These are phyloP conservation scores for Platynereis dumerilii DNA, from an alignment of 2,888 invertebrate species.

Conservation along the genomic window DNA sequence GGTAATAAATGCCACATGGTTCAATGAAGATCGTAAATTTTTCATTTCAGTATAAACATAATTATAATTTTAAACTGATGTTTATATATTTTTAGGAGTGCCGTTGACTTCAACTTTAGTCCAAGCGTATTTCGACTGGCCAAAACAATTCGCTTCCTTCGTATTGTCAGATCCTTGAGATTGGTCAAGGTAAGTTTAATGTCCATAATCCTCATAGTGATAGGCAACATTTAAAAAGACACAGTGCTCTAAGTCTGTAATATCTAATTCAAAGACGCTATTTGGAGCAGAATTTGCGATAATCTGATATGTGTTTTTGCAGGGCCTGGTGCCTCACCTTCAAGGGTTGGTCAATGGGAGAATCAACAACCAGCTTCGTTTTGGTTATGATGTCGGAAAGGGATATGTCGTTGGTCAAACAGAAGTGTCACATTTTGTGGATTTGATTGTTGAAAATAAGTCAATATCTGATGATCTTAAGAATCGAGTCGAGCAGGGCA, in stretches of 20 bases:
- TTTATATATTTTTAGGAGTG: no score
- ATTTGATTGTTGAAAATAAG: constrained; percentile 65
- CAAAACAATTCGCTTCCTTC: constrained; percentile 40
- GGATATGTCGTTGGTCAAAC: constrained; percentile 72
- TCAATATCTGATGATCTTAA: constrained; percentile 55
- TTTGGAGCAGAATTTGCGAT: no score
- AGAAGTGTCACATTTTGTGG: constrained; percentile 68
- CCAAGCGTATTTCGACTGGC: constrained; percentile 37
- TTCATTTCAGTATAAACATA: no score
- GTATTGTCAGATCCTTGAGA: constrained; percentile 45
- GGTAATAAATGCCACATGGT: no score
- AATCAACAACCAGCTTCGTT: constrained; percentile 69
- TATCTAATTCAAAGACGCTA: no score
- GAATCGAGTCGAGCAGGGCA: constrained; percentile 42
- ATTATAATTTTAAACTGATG: no score
- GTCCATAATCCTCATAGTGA: no score
- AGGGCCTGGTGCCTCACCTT: constrained; percentile 45
- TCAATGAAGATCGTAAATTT: no score
- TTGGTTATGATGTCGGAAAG: constrained; percentile 71
- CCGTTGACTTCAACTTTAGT: constrained; percentile 9
- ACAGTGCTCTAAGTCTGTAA: no score
- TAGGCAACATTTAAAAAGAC: no score
- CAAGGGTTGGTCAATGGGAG: constrained; percentile 68
- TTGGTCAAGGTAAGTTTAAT: constrained; percentile 49
- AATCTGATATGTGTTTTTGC: no score